Conservation (phyloP, 2,113 vertebrate genomes). For the Leucosticte australis region DNA sequence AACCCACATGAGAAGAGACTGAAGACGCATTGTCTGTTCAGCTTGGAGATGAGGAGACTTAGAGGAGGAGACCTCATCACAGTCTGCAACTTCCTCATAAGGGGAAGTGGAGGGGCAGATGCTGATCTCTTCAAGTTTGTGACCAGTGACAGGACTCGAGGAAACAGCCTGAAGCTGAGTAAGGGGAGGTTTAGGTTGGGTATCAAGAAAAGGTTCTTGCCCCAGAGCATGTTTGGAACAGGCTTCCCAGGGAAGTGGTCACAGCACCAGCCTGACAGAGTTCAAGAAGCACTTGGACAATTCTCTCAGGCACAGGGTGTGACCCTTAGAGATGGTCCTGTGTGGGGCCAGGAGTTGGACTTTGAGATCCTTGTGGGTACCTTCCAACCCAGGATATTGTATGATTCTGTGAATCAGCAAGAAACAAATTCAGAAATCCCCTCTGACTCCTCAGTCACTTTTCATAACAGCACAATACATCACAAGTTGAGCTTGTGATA, state of each 20-base stretch:
- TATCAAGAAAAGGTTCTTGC: not conserved
- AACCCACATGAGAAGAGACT: not conserved
- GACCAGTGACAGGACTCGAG: not conserved
- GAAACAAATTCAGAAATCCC: not conserved
- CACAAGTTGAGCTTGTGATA: not conserved
- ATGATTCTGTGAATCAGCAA: not conserved
- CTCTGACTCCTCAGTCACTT: not conserved
- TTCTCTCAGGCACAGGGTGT: not conserved
- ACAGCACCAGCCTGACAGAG: not conserved
- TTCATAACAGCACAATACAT: not conserved
- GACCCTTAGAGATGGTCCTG: not conserved
- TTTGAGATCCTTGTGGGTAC: not conserved
- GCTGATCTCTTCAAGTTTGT: too few species aligned
- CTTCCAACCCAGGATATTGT: not conserved
- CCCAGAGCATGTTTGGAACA: not conserved
- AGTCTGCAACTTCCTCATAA: not conserved
- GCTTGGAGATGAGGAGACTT: rapidly evolving
- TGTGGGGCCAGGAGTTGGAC: not conserved
- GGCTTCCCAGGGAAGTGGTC: not conserved
- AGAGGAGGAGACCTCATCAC: not conserved
- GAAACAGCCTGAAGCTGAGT: not conserved
- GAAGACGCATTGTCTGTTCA: not conserved
- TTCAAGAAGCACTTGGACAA: not conserved
- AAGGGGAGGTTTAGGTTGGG: not conserved
- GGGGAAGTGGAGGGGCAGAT: not conserved